Conservation (phyloP, 2,113 vertebrate genomes). For the Riparia riparia region DNA sequence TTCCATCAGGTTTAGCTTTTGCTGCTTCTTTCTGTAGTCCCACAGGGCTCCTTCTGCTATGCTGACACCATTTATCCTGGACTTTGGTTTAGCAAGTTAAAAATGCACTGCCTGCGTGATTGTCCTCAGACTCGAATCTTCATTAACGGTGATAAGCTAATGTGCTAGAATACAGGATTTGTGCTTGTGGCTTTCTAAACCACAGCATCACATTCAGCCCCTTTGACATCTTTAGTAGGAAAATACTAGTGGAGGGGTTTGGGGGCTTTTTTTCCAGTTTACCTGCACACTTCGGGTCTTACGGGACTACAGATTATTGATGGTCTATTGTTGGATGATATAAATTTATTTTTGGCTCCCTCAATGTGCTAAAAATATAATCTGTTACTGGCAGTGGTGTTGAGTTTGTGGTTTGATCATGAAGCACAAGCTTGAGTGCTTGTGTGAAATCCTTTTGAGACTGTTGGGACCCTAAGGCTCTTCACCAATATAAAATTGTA, state of each 20-base stretch:
- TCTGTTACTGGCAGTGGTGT: background rate
- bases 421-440: background rate
- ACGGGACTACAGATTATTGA: background rate
- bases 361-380: background rate
- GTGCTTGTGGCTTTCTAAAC: background rate
- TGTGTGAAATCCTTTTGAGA: background rate
- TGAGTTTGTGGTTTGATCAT: background rate
- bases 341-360: background rate
- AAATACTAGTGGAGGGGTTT: background rate
- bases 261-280: background rate
- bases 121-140: background rate
- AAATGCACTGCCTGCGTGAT: accelerated
- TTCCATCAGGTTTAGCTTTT: accelerated
- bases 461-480: background rate
- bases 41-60: background rate
- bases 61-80: background rate
- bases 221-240: background rate
- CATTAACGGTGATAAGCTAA: background rate
- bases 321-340: accelerated
- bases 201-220: background rate
- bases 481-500: background rate
- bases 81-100: background rate
- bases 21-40: accelerated
- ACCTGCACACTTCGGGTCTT: background rate
- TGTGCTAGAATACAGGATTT: background rate